Conservation (phyloP, 2,113 vertebrate genomes). For the zebrafish (Danio rerio) region GRCz12tu NC_133196.1:13673501-13674000, state of each 20-base stretch:
- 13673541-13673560: background rate
- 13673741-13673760: conserved; percentile 24
- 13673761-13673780: conserved; percentile 21
- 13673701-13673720: conserved; percentile 18
- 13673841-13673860: conserved; percentile 13
- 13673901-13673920: background rate
- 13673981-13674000: no score
- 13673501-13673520: background rate
- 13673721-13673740: conserved; percentile 1
- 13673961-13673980: no score
- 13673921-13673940: background rate
- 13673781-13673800: conserved; percentile 16
- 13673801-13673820: background rate
- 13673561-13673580: background rate
- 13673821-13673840: background rate
- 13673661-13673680: background rate
- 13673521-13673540: background rate
- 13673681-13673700: conserved; percentile 13
- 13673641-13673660: conserved; percentile 49
- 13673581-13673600: no score
- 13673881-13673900: background rate
- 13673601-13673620: background rate
- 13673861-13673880: background rate
- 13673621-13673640: conserved; percentile 26
- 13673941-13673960: background rate